Percentiles rank a stretch among this genome's conserved stretches.
These are phyloP conservation scores for Eristalis arbustorum DNA, from an alignment of 2,888 invertebrate genomes.

Conservation along the genomic window DNA sequence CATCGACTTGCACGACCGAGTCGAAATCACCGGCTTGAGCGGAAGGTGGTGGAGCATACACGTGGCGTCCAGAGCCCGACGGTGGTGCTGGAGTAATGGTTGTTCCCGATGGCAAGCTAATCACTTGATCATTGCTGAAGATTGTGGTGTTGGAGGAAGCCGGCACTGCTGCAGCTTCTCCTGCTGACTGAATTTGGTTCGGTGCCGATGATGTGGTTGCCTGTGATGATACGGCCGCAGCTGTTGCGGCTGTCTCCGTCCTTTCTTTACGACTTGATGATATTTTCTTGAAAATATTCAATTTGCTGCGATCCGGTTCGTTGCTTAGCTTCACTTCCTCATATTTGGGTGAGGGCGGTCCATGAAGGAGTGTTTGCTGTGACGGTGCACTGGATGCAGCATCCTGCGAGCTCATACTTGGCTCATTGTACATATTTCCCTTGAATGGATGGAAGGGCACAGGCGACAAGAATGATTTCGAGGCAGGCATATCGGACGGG, in stretches of 20 bases:
- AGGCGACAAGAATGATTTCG: not conserved
- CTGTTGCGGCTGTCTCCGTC: conserved; percentile 19
- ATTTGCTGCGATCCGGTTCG: conserved; percentile 91
- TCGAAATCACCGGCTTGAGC: conserved; percentile 24
- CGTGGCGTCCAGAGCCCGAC: conserved; percentile 61
- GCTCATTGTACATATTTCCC: not conserved
- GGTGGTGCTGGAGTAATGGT: conserved; percentile 77
- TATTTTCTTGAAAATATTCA: conserved; percentile 93
- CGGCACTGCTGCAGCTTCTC: conserved; percentile 1
- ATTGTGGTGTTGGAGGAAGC: conserved; percentile 44
- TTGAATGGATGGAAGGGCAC: conserved; percentile 7
- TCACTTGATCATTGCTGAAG: conserved; percentile 71
- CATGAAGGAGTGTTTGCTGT: not conserved
- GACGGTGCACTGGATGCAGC: not conserved
- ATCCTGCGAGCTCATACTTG: not conserved
- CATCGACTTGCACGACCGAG: conserved; percentile 52
- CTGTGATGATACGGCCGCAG: not conserved
- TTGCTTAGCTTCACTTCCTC: conserved; percentile 83
- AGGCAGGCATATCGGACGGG: not conserved
- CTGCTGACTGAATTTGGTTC: conserved; percentile 13
- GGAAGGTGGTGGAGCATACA: conserved; percentile 67
- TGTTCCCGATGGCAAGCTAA: conserved; percentile 78
- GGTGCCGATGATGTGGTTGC: not conserved
- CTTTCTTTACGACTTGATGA: conserved; percentile 85
- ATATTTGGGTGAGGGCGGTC: conserved; percentile 8